phyloP scores from a whole-genome alignment of 2,797 vertebrate species.

The Rachycentron canadum region DNA sequence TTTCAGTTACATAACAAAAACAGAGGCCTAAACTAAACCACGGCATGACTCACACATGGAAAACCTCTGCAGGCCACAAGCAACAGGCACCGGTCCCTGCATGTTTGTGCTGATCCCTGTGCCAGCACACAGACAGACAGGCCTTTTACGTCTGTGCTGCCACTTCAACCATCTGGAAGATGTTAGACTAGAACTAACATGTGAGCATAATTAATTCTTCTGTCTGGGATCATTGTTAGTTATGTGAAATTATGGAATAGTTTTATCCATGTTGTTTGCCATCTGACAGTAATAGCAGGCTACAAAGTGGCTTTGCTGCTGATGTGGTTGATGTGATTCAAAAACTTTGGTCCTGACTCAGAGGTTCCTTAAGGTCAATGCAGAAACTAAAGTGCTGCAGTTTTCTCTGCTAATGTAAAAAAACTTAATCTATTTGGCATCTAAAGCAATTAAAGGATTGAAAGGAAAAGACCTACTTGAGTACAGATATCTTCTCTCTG shows the following conservation, averaged over 20 bases:
- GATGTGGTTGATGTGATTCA: slow-evolving; percentile 58
- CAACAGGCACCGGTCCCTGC: slow-evolving; percentile 7
- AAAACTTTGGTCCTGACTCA: slow-evolving; percentile 53
- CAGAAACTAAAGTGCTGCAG: slow-evolving; percentile 2
- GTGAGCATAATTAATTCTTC: slow-evolving; percentile 31
- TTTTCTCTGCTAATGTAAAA: slow-evolving; percentile 22
- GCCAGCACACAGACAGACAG: slow-evolving; percentile 5
- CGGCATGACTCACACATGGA: slow-evolving; percentile 47
- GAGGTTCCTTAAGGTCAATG: slow-evolving; percentile 23
- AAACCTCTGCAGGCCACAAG: slow-evolving; percentile 19
- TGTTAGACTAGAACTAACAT: slow-evolving; percentile 9
- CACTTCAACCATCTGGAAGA: slow-evolving; percentile 22
- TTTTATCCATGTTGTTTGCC: slow-evolving; percentile 45
- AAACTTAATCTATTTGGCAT: not conserved
- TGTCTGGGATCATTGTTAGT: slow-evolving; percentile 30
- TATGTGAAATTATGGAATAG: slow-evolving; percentile 32
- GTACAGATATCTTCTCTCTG: slow-evolving; percentile 25
- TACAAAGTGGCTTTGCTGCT: slow-evolving; percentile 30
- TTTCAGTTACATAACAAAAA: slow-evolving; percentile 46
- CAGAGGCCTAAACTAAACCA: not conserved
- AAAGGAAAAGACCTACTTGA: not conserved
- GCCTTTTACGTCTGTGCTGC: slow-evolving; percentile 9
- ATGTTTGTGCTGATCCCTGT: slow-evolving; percentile 17
- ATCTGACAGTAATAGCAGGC: slow-evolving; percentile 37
- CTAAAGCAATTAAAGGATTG: not conserved